Evolutionary conservation across 2,797 vertebrate species (phyloP).

Genomic region (Diplodus puntazzo): DNA sequence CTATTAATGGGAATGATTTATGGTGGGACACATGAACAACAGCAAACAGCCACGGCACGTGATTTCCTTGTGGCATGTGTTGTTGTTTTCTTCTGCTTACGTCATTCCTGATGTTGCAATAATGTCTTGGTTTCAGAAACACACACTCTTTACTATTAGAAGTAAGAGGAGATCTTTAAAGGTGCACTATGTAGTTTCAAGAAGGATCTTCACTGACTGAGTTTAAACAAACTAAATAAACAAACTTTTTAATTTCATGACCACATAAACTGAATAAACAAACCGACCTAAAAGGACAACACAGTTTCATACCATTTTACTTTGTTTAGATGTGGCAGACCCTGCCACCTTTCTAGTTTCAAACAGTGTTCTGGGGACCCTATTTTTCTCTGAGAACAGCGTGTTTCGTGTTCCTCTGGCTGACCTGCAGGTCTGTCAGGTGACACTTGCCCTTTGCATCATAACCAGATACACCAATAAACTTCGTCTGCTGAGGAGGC

Average conservation of each 20-base stretch:
- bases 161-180: not conserved
- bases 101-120: slow-evolving; percentile 4
- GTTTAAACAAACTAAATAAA: too few species aligned
- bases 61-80: slow-evolving; percentile 27
- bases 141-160: too few species aligned
- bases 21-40: slow-evolving; percentile 6
- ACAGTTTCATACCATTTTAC: too few species aligned
- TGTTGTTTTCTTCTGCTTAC: slow-evolving; percentile 27
- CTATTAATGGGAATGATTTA: not conserved
- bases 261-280: too few species aligned
- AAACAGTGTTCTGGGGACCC: too few species aligned
- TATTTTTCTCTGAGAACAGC: too few species aligned
- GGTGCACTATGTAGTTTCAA: too few species aligned
- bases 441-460: slow-evolving; percentile 51
- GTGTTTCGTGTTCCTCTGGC: not conserved
- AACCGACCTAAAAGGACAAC: too few species aligned
- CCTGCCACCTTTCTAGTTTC: too few species aligned
- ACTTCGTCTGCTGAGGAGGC: slow-evolving; percentile 19
- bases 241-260: too few species aligned
- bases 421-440: slow-evolving; percentile 32
- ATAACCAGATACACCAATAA: slow-evolving; percentile 52
- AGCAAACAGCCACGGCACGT: slow-evolving; percentile 15
- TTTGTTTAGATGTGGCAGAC: too few species aligned
- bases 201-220: too few species aligned
- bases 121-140: not conserved